Conservation (phyloP, 2,113 vertebrate genomes). For the Theristicus caerulescens region DNA sequence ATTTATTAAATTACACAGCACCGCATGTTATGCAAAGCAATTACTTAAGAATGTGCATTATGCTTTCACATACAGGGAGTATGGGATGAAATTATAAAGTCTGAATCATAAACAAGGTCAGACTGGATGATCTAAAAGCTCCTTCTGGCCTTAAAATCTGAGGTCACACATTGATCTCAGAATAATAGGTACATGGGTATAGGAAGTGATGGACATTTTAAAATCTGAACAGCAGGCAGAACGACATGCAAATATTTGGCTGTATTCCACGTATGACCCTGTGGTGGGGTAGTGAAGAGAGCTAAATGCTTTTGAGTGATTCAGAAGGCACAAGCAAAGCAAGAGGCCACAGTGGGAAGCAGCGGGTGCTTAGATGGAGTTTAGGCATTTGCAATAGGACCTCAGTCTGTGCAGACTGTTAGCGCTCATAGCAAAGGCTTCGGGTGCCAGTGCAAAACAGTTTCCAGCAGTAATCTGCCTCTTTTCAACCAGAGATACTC, state of each 20-base stretch:
- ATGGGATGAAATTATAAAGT: neutral
- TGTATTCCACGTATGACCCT: neutral
- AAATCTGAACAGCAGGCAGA: neutral
- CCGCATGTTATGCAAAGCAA: neutral
- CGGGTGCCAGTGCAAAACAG: neutral
- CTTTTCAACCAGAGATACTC: neutral
- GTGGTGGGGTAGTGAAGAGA: neutral
- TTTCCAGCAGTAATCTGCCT: neutral
- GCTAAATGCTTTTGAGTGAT: neutral
- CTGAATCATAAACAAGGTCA: neutral
- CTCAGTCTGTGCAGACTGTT: neutral
- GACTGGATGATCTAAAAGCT: neutral
- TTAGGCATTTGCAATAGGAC: neutral
- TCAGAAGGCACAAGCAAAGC: neutral
- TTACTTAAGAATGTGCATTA: neutral
- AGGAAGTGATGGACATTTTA: neutral
- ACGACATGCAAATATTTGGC: neutral
- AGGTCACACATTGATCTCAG: neutral
- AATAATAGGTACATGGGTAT: neutral
- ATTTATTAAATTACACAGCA: conserved; percentile 56
- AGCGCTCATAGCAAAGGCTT: neutral
- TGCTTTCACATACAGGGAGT: neutral
- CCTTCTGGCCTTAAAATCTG: neutral
- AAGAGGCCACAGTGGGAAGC: neutral
- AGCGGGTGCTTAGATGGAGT: neutral